A percentile compares a stretch with the other conserved stretches of the same genome.
phyloP scores from a whole-genome alignment of 2,113 vertebrate species.

The Ceratotherium simum region DNA sequence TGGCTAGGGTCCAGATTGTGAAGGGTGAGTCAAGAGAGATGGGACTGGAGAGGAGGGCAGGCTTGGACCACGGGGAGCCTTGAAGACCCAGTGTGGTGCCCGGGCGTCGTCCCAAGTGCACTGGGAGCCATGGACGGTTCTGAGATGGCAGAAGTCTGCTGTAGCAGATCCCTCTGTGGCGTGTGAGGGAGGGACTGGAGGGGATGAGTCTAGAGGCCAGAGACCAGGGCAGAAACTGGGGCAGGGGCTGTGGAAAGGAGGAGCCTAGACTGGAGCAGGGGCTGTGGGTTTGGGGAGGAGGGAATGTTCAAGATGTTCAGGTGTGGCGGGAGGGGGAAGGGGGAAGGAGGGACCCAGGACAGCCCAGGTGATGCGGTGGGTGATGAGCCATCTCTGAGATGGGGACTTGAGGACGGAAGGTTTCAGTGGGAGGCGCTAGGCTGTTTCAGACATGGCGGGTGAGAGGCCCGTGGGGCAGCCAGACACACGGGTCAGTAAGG shows the following conservation, averaged over 20 bases:
- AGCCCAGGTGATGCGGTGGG: not conserved
- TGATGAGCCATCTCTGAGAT: too few species aligned
- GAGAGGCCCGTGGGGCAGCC: not conserved
- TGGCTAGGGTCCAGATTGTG: not conserved
- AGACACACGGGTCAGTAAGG: not conserved
- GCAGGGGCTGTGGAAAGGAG: not conserved
- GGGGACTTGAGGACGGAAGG: not conserved
- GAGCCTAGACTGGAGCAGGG: not conserved
- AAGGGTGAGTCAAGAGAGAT: not conserved
- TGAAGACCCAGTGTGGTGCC: not conserved
- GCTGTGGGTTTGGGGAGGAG: not conserved
- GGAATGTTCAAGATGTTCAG: not conserved
- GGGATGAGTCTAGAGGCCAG: not conserved
- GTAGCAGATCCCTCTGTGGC: not conserved
- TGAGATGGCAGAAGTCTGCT: not conserved
- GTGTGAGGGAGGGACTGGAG: accelerated
- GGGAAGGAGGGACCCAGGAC: not conserved
- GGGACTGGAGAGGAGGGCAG: not conserved
- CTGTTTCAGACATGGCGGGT: not conserved
- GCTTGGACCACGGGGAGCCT: too few species aligned
- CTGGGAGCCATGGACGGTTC: not conserved
- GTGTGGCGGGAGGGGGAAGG: not conserved
- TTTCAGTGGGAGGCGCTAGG: not conserved
- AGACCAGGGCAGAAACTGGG: not conserved
- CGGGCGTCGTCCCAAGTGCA: not conserved